Evolutionary conservation across 2,797 vertebrate species (phyloP), one percentile per base, ranked within the genome.

Genomic region (Corythornis leucogaster): DNA sequence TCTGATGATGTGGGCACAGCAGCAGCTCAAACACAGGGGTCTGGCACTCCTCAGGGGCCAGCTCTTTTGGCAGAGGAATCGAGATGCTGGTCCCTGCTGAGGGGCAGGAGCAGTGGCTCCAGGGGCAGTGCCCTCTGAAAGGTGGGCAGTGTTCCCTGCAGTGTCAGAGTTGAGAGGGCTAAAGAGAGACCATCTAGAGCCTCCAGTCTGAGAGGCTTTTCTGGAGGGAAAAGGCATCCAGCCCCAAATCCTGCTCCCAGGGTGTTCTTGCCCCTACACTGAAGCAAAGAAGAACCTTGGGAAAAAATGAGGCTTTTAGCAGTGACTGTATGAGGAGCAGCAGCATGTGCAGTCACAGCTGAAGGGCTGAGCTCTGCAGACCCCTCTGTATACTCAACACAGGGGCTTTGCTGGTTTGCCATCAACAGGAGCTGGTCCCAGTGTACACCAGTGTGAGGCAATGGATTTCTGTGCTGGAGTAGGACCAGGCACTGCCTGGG

Each of bases 41-140:
- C 3, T 58, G 38, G 28, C 73, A 50, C 4, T 11, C 74, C n/a
- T 24, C 4, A 13, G 42, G 6, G 38, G 54, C 14, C 57, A 43
- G 8, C n/a, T 35, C 15, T 59, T 81, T 35, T 26, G 35, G 12
- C 33, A 77, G 35, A 42, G 21, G 45, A 74, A 53, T 9, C 1
- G 2, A 20, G 2, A 3, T 57, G 62, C 22, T 5, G 8, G 28
- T 2, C 13, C 8, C 15, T 3, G 1, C 2, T 0, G 1, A 50
- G 43, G 12, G 28, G 11, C 26, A 30, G 50, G 45, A 11, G 11
- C 24, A 43, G 51, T 24, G 62, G 63, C 30, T 28, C 6, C 1
- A 1, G 38, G 46, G 43, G 35, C 11, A 21, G 24, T 42, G 8
- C 2, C 9, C 8, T 16, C 62, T 45, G 45, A 45, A 35, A 12